Percentiles rank a stretch among this genome's conserved stretches.
Evolutionary conservation across 2,797 vertebrate species (phyloP).

Genomic region (Fistularia commersonii): DNA sequence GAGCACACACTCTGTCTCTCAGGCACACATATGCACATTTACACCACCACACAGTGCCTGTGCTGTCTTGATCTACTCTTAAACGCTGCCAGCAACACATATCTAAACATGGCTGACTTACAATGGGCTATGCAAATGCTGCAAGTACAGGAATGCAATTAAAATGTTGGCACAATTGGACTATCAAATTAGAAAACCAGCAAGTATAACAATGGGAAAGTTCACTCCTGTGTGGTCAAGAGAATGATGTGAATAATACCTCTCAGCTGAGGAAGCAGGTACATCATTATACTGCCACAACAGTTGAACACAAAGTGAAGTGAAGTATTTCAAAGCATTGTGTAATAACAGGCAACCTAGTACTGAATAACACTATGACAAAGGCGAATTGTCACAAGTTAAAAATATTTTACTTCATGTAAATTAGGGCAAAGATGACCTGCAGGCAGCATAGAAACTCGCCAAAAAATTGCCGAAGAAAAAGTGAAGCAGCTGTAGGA

Average conservation of each 20-base stretch:
- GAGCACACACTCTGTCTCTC: conserved; percentile 45
- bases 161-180: background rate
- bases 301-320: background rate
- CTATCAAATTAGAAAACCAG: background rate
- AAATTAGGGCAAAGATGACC: background rate
- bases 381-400: background rate
- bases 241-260: background rate
- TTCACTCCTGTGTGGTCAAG: background rate
- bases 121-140: conserved; percentile 9
- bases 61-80: conserved; percentile 45
- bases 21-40: conserved; percentile 35
- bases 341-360: background rate
- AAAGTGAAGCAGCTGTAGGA: background rate
- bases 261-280: background rate
- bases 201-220: background rate
- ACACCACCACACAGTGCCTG: conserved; percentile 32
- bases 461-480: background rate
- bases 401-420: conserved; percentile 1
- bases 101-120: conserved; percentile 29
- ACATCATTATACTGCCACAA: background rate
- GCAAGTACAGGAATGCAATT: conserved; percentile 1
- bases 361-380: background rate
- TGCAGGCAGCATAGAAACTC: background rate
- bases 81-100: conserved; percentile 36
- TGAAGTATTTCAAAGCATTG: background rate